phyloP scores from a whole-genome alignment of 2,797 vertebrate genomes.

The Rousettus madagascariensis region DNA sequence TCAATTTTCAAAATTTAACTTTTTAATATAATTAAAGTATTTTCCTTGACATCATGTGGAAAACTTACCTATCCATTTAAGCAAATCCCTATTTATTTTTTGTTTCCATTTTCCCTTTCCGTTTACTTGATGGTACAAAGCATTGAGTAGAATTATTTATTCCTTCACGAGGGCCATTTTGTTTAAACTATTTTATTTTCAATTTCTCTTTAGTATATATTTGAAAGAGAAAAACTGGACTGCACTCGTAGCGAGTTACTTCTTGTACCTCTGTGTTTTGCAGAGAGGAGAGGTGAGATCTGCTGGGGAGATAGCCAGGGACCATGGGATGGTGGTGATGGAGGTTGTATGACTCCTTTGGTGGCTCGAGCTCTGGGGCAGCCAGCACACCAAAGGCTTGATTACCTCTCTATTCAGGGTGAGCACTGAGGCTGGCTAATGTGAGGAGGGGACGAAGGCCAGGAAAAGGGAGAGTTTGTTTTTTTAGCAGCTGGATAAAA shows the following conservation, averaged over 20 bases:
- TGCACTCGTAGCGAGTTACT: neutral
- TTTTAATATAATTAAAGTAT: neutral
- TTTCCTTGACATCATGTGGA: neutral
- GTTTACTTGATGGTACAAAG: neutral
- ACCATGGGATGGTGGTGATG: rapidly evolving
- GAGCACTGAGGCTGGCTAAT: neutral
- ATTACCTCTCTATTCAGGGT: conserved; percentile 23
- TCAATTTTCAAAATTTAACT: neutral
- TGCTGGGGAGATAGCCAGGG: neutral
- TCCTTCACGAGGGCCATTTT: neutral
- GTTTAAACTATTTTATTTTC: neutral
- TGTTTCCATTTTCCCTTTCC: neutral
- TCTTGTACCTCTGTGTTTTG: neutral
- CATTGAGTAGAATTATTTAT: neutral
- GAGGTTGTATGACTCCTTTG: neutral
- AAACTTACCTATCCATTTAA: neutral
- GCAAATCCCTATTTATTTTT: neutral
- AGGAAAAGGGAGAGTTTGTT: conserved; percentile 47
- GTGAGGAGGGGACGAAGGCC: conserved; percentile 16
- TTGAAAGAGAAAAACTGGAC: neutral
- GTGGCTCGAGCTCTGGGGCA: neutral
- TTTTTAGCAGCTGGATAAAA: conserved; percentile 64
- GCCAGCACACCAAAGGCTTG: conserved; percentile 45
- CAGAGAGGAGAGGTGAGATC: too few species aligned
- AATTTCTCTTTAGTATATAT: neutral